Conservation (phyloP, 1,140 invertebrate genomes). For the Sycophila sp. region DNA sequence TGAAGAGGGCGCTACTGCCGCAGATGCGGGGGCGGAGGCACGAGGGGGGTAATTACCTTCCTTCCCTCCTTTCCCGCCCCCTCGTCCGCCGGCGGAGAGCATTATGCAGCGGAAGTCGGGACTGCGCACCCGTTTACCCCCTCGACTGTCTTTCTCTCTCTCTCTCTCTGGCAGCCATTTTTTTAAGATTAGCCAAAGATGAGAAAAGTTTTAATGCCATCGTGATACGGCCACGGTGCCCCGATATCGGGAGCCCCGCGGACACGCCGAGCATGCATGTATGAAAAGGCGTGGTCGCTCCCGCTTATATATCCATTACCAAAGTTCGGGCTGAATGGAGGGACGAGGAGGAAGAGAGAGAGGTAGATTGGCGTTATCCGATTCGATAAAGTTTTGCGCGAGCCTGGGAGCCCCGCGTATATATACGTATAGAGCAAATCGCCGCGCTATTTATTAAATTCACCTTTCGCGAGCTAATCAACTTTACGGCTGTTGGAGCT, state of each 20-base stretch:
- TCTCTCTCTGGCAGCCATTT: constrained; percentile 19
- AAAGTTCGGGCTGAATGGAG: neutral
- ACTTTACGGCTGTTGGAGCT: neutral
- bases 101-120: constrained; percentile 21
- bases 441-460: constrained; percentile 23
- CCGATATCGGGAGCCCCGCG: constrained; percentile 17
- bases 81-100: neutral
- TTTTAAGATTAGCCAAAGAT: constrained; percentile 44
- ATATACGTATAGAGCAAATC: neutral
- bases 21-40: neutral
- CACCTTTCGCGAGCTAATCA: constrained; percentile 1
- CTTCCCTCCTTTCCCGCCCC: neutral
- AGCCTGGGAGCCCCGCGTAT: neutral
- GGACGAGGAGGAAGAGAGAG: too few relatives aligned
- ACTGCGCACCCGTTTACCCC: neutral
- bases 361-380: constrained; percentile 4
- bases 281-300: neutral
- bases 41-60: constrained; percentile 32
- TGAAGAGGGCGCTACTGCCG: neutral
- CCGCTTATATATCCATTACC: constrained; percentile 10
- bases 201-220: constrained; percentile 45
- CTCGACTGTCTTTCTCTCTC: neutral
- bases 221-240: neutral
- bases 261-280: neutral
- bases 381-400: neutral